Evolutionary conservation across 1,140 invertebrate genomes (phyloP), one percentile per base, ranked within the genome.

Genomic region (Heliconius hermathena): DNA sequence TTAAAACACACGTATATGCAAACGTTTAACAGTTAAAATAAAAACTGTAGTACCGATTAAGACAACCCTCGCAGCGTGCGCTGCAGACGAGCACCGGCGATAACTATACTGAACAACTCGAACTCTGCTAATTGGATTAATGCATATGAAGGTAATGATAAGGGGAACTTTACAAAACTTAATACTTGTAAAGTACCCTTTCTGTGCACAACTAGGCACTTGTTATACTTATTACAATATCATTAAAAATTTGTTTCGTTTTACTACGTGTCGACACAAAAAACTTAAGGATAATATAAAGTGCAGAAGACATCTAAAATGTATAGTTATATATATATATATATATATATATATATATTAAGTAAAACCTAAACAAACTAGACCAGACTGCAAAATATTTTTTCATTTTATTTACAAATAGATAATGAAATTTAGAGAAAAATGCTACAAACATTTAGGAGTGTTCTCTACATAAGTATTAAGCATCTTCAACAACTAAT

Each of bases 91-190:
- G 60, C 11, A 66, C 22, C 22, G 3, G 4, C 26, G 13, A 66
- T 66, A 66, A 66, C 60, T 26, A 66, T 29, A 66, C 60, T 66
- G 38, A 70, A 76, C 46, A 78, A 57, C 49, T 71, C 38, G 33
- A 71, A 74, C 73, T 66, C 66, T n/a, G 71, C 70, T 79, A 66
- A 82, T 82, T 79, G 54, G 74, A 76, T 76, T 76, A 77, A 76
- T 57, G 77, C 70, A 76, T 54, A 75, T 79, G 74, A 76, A 66
- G 22, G 60, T 66, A 66, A 66, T 66, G 26, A 66, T n/a, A 26
- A n/a, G 11, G 60, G 60, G 26, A 66, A 22, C 26, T 26, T 57
- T 26, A 29, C 57, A 60, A 26, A 66, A 66, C 22, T 66, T 11
- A 66, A 29, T 66, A 66, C 60, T 66, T 29, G 26, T 29, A 4